These are phyloP conservation scores for Neopipo cinnamomea DNA, from an alignment of 2,113 vertebrate species.

Conservation along the genomic window DNA sequence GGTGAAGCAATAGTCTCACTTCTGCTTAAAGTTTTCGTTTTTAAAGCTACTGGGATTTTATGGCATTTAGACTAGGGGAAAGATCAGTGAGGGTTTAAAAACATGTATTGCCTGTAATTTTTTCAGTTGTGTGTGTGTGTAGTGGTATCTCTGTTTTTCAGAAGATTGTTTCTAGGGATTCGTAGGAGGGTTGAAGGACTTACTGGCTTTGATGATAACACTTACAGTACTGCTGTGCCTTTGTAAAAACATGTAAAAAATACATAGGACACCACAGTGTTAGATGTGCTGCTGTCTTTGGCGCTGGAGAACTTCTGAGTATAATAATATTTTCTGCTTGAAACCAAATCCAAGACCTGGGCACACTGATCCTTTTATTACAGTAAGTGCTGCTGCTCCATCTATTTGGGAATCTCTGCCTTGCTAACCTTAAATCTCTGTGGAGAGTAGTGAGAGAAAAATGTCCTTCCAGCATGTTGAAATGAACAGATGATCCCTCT, in stretches of 20 bases:
- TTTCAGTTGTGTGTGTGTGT: not conserved
- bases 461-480: not conserved
- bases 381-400: not conserved
- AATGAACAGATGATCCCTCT: not conserved
- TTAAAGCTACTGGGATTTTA: not conserved
- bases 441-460: not conserved
- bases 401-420: not conserved
- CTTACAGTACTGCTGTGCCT: not conserved
- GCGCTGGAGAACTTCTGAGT: not conserved
- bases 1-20: not conserved
- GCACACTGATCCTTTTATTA: not conserved
- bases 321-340: not conserved
- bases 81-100: not conserved
- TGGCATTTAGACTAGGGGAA: not conserved
- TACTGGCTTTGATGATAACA: slow-evolving; percentile 10
- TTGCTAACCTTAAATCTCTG: not conserved
- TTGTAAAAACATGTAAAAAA: not conserved
- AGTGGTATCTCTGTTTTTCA: not conserved
- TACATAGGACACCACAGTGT: not conserved
- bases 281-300: not conserved
- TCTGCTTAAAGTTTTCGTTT: not conserved
- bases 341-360: not conserved
- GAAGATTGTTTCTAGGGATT: not conserved
- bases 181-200: slow-evolving; percentile 22
- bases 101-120: not conserved